Percentiles rank a stretch among this genome's conserved stretches.
Evolutionary conservation across 2,888 invertebrate genomes (phyloP).

Genomic region (Junonia oenone): DNA sequence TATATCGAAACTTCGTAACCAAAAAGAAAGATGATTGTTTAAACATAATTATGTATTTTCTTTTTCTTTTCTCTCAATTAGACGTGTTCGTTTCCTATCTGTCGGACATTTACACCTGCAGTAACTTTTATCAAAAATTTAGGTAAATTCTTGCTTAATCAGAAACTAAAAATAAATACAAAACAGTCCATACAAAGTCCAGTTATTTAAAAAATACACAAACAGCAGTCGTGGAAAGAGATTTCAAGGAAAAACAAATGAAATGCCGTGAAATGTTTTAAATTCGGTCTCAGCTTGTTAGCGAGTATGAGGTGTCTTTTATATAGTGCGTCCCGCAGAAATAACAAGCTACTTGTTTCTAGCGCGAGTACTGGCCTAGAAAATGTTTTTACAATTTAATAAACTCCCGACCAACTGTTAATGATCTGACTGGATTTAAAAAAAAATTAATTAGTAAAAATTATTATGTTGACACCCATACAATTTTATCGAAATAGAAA

Average conservation of each 20-base stretch:
- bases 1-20: too few species aligned
- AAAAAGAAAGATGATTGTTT: too few species aligned
- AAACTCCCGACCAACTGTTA: constrained; percentile 15
- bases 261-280: constrained; percentile 25
- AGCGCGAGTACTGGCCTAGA: constrained; percentile 23
- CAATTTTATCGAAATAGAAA: too few species aligned
- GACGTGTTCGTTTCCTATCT: too few species aligned
- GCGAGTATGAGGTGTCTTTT: constrained; percentile 28
- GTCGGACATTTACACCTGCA: too few species aligned
- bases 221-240: background rate
- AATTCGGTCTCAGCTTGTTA: constrained; percentile 32
- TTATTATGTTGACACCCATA: too few species aligned
- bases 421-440: constrained; percentile 3
- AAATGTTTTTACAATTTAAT: constrained; percentile 23
- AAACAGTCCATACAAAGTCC: background rate
- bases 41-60: too few species aligned
- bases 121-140: too few species aligned
- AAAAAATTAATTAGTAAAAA: too few species aligned
- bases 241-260: constrained; percentile 12
- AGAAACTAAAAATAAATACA: background rate
- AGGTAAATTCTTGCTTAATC: too few species aligned
- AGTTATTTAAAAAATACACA: background rate
- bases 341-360: constrained; percentile 33
- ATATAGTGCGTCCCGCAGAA: constrained; percentile 27
- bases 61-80: too few species aligned